A percentile compares a stretch with the other conserved stretches of the same genome.
Evolutionary conservation across 2,888 invertebrate species (phyloP).

Genomic region (Drosophila bunnanda): DNA sequence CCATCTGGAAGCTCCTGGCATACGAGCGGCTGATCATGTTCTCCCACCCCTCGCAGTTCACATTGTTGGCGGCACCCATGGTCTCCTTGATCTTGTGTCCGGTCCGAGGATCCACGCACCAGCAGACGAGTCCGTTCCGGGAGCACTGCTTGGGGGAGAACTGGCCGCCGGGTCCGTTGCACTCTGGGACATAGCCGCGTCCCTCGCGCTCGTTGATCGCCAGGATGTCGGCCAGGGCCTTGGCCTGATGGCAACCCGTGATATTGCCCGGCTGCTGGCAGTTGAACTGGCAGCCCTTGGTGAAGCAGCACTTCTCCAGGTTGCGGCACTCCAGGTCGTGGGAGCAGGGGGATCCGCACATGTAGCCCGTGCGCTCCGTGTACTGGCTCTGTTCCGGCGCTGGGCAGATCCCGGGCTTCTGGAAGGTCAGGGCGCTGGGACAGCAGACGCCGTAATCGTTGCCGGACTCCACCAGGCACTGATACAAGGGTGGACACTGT

Average conservation of each 20-base stretch:
- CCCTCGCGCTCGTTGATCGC: conserved; percentile 92
- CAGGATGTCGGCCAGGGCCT: conserved; percentile 90
- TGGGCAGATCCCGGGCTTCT: conserved; percentile 92
- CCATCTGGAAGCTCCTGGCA: conserved; percentile 86
- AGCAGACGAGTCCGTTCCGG: conserved; percentile 93
- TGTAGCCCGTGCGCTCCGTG: conserved; percentile 82
- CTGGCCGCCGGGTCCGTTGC: conserved; percentile 88
- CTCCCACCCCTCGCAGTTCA: conserved; percentile 87
- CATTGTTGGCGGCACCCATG: conserved; percentile 90
- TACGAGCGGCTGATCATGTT: conserved; percentile 83
- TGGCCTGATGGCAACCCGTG: conserved; percentile 91
- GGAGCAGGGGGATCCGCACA: conserved; percentile 89
- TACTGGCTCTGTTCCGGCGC: conserved; percentile 84
- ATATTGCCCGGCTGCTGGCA: conserved; percentile 91
- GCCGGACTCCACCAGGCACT: conserved; percentile 91
- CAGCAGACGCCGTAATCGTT: conserved; percentile 96
- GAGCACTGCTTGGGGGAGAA: conserved; percentile 92
- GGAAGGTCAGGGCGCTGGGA: conserved; percentile 90
- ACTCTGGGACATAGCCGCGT: conserved; percentile 93
- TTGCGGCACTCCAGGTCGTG: conserved; percentile 93
- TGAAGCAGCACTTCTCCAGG: conserved; percentile 92
- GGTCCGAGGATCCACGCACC: conserved; percentile 91
- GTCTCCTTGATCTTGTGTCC: conserved; percentile 92
- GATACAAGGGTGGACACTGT: conserved; percentile 92
- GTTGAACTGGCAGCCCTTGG: conserved; percentile 89